Conservation (phyloP, 2,113 vertebrate species). For the Gymnocephalus cernua region DNA sequence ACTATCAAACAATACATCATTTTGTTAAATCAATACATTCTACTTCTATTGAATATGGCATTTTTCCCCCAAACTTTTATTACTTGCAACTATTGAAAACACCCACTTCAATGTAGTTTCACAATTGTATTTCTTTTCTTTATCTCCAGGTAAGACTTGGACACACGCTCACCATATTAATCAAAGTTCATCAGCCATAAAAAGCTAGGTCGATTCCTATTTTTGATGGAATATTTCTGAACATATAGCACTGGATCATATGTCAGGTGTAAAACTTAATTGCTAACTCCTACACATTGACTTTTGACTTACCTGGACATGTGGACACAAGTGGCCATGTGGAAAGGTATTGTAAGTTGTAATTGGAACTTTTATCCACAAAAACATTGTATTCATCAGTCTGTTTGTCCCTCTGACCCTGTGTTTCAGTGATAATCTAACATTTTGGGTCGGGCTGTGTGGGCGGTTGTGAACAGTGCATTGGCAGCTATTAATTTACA, state of each 20-base stretch:
- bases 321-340: neutral
- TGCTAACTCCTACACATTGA: neutral
- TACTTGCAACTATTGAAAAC: neutral
- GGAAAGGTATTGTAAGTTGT: neutral
- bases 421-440: neutral
- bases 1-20: neutral
- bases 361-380: neutral
- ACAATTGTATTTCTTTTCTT: neutral
- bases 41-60: neutral
- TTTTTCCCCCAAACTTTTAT: neutral
- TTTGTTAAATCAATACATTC: neutral
- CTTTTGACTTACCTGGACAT: conserved; percentile 21
- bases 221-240: neutral
- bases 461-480: neutral
- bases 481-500: too few relatives aligned
- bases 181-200: neutral
- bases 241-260: neutral
- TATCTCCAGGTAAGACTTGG: neutral
- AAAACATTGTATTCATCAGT: neutral
- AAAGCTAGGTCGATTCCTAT: neutral
- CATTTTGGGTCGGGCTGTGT: neutral
- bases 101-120: neutral
- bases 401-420: neutral
- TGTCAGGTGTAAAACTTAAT: conserved; percentile 8
- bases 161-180: neutral